Conservation (phyloP, 2,113 vertebrate genomes). For the Trematocara nigrifrons region DNA sequence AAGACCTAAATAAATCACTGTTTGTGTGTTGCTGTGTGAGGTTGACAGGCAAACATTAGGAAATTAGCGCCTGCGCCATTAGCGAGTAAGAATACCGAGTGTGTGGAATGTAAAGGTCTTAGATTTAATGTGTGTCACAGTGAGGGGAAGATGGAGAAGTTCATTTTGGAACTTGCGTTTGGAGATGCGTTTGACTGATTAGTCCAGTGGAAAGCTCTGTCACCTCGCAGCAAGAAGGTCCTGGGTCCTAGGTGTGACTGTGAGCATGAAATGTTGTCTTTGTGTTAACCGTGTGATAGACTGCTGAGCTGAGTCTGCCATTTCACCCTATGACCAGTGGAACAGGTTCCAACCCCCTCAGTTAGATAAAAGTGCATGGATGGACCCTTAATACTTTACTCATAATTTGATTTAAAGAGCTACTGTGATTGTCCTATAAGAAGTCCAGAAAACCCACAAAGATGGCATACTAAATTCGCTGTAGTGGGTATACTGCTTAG, state of each 20-base stretch:
- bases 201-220: background rate
- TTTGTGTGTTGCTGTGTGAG: background rate
- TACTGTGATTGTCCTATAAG: background rate
- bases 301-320: background rate
- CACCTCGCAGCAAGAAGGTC: background rate
- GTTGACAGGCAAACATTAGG: conserved; percentile 9
- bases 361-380: background rate
- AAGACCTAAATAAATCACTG: conserved; percentile 19
- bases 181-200: background rate
- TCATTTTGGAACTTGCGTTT: background rate
- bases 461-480: accelerated
- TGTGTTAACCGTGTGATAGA: background rate
- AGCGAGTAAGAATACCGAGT: background rate
- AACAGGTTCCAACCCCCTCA: background rate
- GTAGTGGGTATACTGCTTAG: background rate
- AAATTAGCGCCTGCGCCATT: conserved; percentile 29
- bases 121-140: background rate
- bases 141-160: background rate
- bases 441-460: background rate
- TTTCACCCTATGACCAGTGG: background rate
- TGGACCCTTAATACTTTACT: background rate
- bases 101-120: background rate
- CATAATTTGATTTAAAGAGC: background rate
- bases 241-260: background rate
- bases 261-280: background rate